Evolutionary conservation across 2,888 invertebrate species (phyloP), one percentile per base, ranked within the genome.

Genomic region (Amiota mariae): DNA sequence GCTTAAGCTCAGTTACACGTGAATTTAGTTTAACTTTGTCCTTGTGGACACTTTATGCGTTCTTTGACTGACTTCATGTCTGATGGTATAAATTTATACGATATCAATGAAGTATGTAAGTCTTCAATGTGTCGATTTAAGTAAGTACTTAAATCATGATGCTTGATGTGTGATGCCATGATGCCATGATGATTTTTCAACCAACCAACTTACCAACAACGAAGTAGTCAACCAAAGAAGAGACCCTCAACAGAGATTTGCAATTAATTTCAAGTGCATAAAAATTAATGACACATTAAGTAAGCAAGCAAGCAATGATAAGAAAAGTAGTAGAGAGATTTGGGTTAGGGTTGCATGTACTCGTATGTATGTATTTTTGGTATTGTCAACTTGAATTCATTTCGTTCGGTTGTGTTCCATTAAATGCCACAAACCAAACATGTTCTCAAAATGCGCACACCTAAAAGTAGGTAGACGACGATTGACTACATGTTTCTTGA

Each of bases 1-100:
- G 36, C 6, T 6, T 36, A 36, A 36, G 36, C 3, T 73, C 72
- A 74, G 72, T 72, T 77, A 75, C 76, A 73, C 75, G 73, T 76
- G 66, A 76, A 78, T 76, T 77, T 78, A 77, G 77, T 36, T 2
- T 6, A 6, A 36, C 36, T 36, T 6, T 6, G 36, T 36, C 36
- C 36, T 36, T 36, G 36, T 36, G 36, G 36, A 36, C 36, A 36
- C 36, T 36, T 36, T 36, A 36, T 36, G 24, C 24, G 24, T 24
- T 24, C 24, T 24, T 24, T 24, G 24, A 24, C 24, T 2, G 36
- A 4, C 8, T 4, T 36, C 36, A 36, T 36, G 36, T 36, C 36
- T 36, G 36, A 6, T 36, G 36, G 6, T 36, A 36, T 36, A 36
- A 8, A 54, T 24, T 4, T n/a, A 3, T 54, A 54, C n/a, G n/a